Percentiles rank a stretch among this genome's conserved stretches.
Conservation (phyloP, 2,888 invertebrate species). For the Agelastica alni region DNA sequence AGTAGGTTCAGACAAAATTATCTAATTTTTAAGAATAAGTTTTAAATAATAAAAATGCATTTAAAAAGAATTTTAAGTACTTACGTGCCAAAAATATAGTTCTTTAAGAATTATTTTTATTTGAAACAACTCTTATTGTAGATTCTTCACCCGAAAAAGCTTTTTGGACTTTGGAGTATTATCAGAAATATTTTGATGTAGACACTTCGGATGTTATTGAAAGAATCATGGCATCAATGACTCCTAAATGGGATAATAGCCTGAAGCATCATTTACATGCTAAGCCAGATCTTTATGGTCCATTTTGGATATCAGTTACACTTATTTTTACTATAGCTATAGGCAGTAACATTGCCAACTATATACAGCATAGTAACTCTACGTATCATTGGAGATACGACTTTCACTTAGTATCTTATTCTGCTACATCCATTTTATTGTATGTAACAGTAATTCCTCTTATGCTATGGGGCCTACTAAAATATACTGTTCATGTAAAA, state of each 20-base stretch:
- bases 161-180: constrained; percentile 80
- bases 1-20: neutral
- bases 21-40: no score
- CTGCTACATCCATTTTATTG: constrained; percentile 85
- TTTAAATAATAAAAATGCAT: no score
- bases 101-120: no score
- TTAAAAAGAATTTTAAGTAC: no score
- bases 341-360: constrained; percentile 90
- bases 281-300: constrained; percentile 95
- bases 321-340: constrained; percentile 94
- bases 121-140: constrained; percentile 29
- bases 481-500: constrained; percentile 72
- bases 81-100: no score
- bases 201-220: constrained; percentile 86
- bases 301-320: constrained; percentile 95
- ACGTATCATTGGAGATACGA: constrained; percentile 87
- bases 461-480: constrained; percentile 81
- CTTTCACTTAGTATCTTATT: constrained; percentile 90
- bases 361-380: constrained; percentile 75
- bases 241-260: constrained; percentile 75
- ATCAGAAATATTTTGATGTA: constrained; percentile 91
- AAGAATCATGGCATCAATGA: constrained; percentile 81
- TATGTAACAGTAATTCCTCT: constrained; percentile 89
- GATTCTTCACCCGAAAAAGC: constrained; percentile 44
- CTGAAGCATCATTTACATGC: constrained; percentile 82